Evolutionary conservation across 2,113 vertebrate genomes (phyloP), one percentile per base, ranked within the genome.

Genomic region (Marmota monax): DNA sequence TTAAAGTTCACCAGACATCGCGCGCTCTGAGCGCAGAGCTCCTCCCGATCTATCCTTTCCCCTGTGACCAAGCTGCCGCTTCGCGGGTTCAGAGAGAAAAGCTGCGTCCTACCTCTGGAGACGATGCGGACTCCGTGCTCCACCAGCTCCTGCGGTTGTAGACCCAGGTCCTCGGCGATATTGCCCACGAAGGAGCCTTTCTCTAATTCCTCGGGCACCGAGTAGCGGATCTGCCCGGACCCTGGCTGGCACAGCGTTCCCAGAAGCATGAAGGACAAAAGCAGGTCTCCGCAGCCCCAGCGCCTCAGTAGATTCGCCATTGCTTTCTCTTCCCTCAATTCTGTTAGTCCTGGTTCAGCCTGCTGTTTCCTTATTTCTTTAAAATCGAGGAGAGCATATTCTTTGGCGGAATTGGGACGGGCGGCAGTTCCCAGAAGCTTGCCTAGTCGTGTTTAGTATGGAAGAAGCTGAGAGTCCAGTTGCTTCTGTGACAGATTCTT

Each of bases 161-260:
- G 93, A 3, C 97, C 97, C 12, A 98, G 90, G 86, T 99, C 98
- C 56, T 98, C 96, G 61, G 98, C 88, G 91, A 99, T 96, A 37
- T 98, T 98, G 39, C 98, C 98, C 51, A 99, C 98, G 74, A 98
- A 96, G 27, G 98, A 98, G 34, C 98, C 98, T 97, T 97, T 98
- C 61, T 98, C 93, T 91, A 98, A 94, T 67, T 99, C 98, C 92
- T 99, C 98, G 1, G 83, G 97, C 39, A 99, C 94, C 0, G 98
- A 98, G 94, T 98, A 99, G 63, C 89, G 97, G 88, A 98, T 98
- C 92, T 99, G 97, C 51, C 88, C 96, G 2, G 88, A 69, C 82
- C 58, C 96, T 32, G 13, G 25, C 12, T n/a, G 37, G 8, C 53
- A 95, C 79, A 91, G 87, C 10, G 53, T 96, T 73, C 63, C 92